Evolutionary conservation across 1,140 invertebrate genomes (phyloP).

Genomic region (Bilobella aurantiaca): DNA sequence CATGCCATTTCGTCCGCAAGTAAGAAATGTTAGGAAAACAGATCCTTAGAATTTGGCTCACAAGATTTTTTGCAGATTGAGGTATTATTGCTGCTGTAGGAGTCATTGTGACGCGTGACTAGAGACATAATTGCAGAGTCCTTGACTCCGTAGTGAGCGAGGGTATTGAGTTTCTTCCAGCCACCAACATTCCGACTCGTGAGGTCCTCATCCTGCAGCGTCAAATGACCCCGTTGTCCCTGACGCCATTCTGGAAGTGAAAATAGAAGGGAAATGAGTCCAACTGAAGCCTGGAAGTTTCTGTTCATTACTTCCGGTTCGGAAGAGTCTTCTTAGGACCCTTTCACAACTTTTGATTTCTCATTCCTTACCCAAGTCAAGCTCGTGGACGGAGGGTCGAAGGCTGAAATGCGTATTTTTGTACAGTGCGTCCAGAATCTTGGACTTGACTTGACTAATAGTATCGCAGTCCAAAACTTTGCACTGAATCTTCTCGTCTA

Average conservation of each 20-base stretch:
- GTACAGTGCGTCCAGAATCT: conserved; percentile 94
- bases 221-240: conserved; percentile 78
- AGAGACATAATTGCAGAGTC: conserved; percentile 89
- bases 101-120: conserved; percentile 75
- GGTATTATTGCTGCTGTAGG: conserved; percentile 46
- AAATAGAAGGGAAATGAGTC: neutral
- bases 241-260: conserved; percentile 70
- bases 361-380: conserved; percentile 68
- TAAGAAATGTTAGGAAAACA: conserved; percentile 2
- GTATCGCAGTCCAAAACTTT: conserved; percentile 97
- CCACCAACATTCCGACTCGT: conserved; percentile 78
- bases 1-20: too few relatives aligned
- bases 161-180: conserved; percentile 82
- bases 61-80: conserved; percentile 68
- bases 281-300: too few relatives aligned
- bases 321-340: conserved; percentile 1
- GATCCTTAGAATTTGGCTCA: conserved; percentile 31
- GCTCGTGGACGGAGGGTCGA: conserved; percentile 80
- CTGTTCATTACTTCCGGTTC: neutral
- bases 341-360: too few relatives aligned
- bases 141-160: conserved; percentile 85
- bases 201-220: conserved; percentile 83
- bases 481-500: conserved; percentile 88
- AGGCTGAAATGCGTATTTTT: conserved; percentile 91
- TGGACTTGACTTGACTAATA: conserved; percentile 94